Conservation (phyloP, 1,140 invertebrate genomes). For the Aphaenogaster floridana region DNA sequence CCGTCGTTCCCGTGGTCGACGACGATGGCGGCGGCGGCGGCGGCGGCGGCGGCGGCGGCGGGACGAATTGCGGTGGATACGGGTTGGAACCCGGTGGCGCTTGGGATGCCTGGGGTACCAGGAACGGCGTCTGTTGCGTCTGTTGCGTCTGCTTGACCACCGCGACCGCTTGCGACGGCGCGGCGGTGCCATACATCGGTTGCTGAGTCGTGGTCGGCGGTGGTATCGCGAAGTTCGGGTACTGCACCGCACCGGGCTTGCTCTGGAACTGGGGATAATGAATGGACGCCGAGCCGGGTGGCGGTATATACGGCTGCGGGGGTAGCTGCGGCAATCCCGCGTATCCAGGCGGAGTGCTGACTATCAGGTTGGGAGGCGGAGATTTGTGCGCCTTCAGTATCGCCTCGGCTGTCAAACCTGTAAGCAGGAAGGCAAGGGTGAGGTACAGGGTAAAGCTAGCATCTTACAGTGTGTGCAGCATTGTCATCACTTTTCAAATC, state of each 20-base stretch:
- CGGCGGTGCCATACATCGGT: conserved; percentile 67
- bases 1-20: conserved; percentile 48
- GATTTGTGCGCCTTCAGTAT: conserved; percentile 82
- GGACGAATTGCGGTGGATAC: conserved; percentile 82
- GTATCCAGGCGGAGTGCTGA: conserved; percentile 66
- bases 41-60: conserved; percentile 71
- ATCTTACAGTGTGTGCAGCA: neutral
- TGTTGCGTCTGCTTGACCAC: conserved; percentile 65
- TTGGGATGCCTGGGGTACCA: conserved; percentile 83
- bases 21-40: conserved; percentile 70
- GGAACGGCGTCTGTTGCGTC: conserved; percentile 77
- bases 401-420: conserved; percentile 83
- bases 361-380: conserved; percentile 56
- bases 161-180: conserved; percentile 39
- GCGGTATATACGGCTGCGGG: conserved; percentile 85
- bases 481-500: neutral
- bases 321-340: conserved; percentile 80
- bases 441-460: neutral
- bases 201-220: conserved; percentile 65
- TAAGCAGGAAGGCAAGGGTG: conserved; percentile 2
- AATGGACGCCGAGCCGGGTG: conserved; percentile 82
- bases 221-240: conserved; percentile 75
- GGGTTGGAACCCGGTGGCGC: conserved; percentile 85
- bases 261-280: conserved; percentile 80
- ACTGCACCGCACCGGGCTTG: conserved; percentile 74